Base-by-base conservation (phyloP, 2,888 invertebrate species). In the Cataglyphis altisquamis region DNA sequence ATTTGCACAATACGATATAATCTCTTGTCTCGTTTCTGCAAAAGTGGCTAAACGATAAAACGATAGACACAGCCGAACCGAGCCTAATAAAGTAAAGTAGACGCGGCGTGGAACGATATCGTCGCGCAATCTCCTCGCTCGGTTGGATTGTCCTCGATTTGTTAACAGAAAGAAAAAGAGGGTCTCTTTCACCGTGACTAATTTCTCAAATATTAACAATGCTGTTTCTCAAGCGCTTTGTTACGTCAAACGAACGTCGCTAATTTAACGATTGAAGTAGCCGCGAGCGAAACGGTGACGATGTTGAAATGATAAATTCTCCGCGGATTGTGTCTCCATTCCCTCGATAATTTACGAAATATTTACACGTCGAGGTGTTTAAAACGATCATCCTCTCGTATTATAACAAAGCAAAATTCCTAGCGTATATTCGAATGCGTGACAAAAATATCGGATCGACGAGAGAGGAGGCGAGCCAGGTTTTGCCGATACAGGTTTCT, bases 31-130 rank as follows among this genome's bases (percentile, higher is more conserved):
- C 15, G 83, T 84, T 89, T 86, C 70, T 75, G 70, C 74, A 72
- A 86, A 86, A 84, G 78, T 89, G 84, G 84, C 82, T 89, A 77
- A 66, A 75, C 86, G 80, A 87, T 88, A 88, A 84, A 25, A 25
- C 25, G 25, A 85, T 74, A 83, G 74, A 60, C 77, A 67, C 9
- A 68, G 45, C 18, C 32, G n/a, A 45, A 55, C 29, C 18, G 48
- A 4, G 55, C 32, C 60, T 80, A 60, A 73, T 73, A 73, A 73
- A 80, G 73, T 41, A 57, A 77, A 70, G 29, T 1, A 25, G 1
- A 25, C 25, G 25, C 25, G 9, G 57, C n/a, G 75, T 52, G 41
- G 55, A 77, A 77, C 68, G 77, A 15, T 57, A 57, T 78, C 72
- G 10, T 68, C 68, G 72, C 57, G 57, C 78, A 72, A 70, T 78